These are phyloP conservation scores for Poecile montanus DNA, from an alignment of 2,797 vertebrate species.

Conservation along the genomic window DNA sequence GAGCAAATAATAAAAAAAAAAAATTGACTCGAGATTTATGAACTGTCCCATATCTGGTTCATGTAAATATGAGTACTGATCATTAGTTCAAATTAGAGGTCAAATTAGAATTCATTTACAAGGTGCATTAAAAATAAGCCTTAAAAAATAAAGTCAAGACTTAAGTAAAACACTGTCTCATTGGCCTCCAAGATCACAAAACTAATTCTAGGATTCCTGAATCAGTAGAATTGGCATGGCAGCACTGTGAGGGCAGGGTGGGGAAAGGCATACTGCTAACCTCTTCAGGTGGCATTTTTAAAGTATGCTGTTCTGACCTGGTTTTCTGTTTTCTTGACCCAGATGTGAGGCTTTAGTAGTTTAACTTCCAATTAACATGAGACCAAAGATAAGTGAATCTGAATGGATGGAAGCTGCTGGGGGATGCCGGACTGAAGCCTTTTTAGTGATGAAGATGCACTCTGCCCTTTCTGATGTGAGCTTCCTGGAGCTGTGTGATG, in stretches of 20 bases:
- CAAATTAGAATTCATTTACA: conserved; percentile 64
- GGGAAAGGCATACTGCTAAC: background rate
- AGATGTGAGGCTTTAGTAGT: background rate
- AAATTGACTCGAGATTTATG: conserved; percentile 3
- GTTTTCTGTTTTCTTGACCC: background rate
- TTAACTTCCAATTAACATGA: background rate
- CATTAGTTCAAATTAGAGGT: conserved; percentile 55
- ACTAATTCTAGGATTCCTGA: background rate
- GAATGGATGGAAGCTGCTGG: background rate
- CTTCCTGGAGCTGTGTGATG: fast-evolving
- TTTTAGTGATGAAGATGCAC: background rate
- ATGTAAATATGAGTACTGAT: background rate
- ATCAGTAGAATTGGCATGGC: fast-evolving
- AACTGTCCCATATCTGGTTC: conserved; percentile 4
- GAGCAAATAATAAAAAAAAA: conserved; percentile 41
- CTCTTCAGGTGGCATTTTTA: background rate
- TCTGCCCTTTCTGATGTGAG: background rate
- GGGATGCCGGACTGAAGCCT: fast-evolving
- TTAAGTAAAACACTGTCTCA: background rate
- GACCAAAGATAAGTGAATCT: background rate
- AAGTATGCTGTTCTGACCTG: background rate
- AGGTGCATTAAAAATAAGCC: conserved; percentile 54
- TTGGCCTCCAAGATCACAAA: background rate
- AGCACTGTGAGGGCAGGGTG: fast-evolving
- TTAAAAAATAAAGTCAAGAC: conserved; percentile 5